These are phyloP conservation scores for Cotesia vestalis DNA, from an alignment of 1,140 invertebrate genomes.

Conservation along the genomic window DNA sequence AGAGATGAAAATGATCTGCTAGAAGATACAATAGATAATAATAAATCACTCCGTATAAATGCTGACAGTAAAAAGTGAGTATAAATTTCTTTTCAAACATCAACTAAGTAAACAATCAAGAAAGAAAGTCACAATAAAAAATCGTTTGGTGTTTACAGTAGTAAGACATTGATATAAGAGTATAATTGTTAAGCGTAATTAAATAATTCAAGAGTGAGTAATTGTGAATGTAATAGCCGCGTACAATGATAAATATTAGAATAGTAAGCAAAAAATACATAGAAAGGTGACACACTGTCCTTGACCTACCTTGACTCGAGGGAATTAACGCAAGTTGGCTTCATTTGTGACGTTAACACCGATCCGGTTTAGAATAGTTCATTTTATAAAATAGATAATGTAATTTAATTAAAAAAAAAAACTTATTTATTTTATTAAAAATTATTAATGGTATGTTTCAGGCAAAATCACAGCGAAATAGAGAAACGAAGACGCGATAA, in stretches of 20 bases:
- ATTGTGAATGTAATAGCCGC: not conserved
- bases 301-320: constrained; percentile 57
- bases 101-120: constrained; percentile 5
- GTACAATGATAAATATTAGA: constrained; percentile 5
- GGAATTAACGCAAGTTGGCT: constrained; percentile 48
- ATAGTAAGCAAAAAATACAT: constrained; percentile 34
- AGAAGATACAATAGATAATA: constrained; percentile 70
- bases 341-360: constrained; percentile 46
- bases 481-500: constrained; percentile 93
- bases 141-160: not conserved
- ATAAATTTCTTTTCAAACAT: constrained; percentile 11
- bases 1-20: constrained; percentile 69
- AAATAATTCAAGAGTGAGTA: not conserved
- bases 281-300: constrained; percentile 52
- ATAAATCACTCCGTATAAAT: constrained; percentile 70
- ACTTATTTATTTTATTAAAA: not conserved
- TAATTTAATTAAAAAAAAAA: not conserved
- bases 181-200: constrained; percentile 24
- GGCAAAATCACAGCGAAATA: constrained; percentile 95
- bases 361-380: not conserved
- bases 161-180: constrained; percentile 27
- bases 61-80: constrained; percentile 77
- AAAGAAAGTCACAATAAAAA: no score
- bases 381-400: not conserved
- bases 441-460: constrained; percentile 53